Evolutionary conservation across 1,140 invertebrate species (phyloP), one percentile per base, ranked within the genome.

Genomic region (Glomeris maerens): DNA sequence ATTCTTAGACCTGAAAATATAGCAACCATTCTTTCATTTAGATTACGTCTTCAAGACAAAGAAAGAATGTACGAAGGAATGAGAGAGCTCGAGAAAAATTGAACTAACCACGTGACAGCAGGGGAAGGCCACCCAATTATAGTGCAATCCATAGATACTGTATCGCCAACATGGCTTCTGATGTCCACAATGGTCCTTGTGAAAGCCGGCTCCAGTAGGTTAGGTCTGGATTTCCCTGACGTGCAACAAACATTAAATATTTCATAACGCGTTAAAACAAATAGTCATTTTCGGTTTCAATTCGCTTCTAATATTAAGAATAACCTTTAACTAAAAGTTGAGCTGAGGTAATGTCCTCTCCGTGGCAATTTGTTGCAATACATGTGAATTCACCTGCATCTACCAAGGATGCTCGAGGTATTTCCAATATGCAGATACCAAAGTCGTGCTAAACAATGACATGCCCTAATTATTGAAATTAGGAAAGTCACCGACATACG

Each of bases 361-460:
- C 85, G 55, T 83, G 75, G 47, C 74, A 69, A 64, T 87, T 88
- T 54, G 69, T 73, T 26, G 81, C 83, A 3, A 78, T 70, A 62
- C 84, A 89, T 20, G 59, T 59, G 50, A 64, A 64, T 49, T 64
- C 60, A 10, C 57, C 62, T 7, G 53, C 53, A 52, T 64, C 62
- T 45, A 64, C 61, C 72, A 51, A 77, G 60, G 39, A 47, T 27
- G 64, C 57, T 25, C 64, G 59, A n/a, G 59, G 59, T 10, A 92
- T 76, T 66, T 90, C 83, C 49, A 93, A 66, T 21, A 57, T 59
- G 28, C 61, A 62, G 2, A 54, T 54, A 49, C 29, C 65, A 62
- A 47, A 4, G 3, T 50, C 49, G 45, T 45, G 44, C 49, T 50
- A 25, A 7, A 36, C 31, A 36, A 36, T 36, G 10, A 36, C 10